Evolutionary conservation across 2,113 vertebrate genomes (phyloP), one percentile per base, ranked within the genome.

Genomic region (Ovis canadensis): DNA sequence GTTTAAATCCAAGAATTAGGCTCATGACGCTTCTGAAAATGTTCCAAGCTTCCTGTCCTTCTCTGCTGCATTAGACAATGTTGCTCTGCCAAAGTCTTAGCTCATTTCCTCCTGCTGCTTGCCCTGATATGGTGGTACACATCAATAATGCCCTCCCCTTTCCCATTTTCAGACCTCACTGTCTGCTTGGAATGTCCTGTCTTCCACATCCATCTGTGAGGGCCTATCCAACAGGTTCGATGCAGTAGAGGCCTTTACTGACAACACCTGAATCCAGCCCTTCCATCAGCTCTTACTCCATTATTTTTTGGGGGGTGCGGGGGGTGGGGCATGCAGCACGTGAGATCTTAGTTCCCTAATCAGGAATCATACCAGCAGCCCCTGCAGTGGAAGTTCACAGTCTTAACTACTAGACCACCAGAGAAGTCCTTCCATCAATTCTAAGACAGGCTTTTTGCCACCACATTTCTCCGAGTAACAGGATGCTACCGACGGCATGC

Each of bases 21-120:
- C 15, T 95, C 59, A 55, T 33, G 11, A 88, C 25, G 80, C 90
- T 93, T 91, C 62, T 97, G 95, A 98, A 96, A 96, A 93, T 29
- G 59, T 96, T 97, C 94, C 40, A 97, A 88, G 85, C 36, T 87
- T 94, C 94, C 96, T 96, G 91, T 59, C 91, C 45, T 91, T 36
- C 31, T 96, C 55, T 96, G 89, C 59, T 90, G 87, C 64, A 93
- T 91, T 95, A 94, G 71, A 95, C 67, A 87, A 52, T 59, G 36
- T 91, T 94, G 90, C 23, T 91, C 60, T 96, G 97, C 96, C 96
- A 97, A 96, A 90, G 12, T 64, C 64, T 95, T 86, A 95, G 59
- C 85, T 96, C 96, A 96, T 93, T 98, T 98, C 93, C 96, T 93
- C 71, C 71, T 94, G 50, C 64, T 88, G 29, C 85, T 90, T 91